phyloP scores from a whole-genome alignment of 2,113 vertebrate species.

The Chionomys nivalis region DNA sequence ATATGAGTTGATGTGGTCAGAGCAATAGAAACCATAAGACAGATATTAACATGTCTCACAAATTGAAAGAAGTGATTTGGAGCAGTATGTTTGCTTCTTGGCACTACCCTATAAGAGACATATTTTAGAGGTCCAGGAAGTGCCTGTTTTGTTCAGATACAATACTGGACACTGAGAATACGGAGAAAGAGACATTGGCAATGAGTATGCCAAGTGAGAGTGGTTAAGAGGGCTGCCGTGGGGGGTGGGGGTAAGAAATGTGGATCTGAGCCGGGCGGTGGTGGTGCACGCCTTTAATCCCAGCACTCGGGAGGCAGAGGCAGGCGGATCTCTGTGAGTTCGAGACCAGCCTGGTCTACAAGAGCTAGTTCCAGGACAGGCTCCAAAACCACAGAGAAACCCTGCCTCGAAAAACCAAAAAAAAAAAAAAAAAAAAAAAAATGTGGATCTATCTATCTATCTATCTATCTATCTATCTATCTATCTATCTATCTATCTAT shows the following conservation, averaged over 20 bases:
- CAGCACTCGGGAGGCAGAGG: no score
- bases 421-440: no score
- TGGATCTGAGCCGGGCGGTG: no score
- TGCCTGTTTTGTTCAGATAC: neutral
- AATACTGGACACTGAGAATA: neutral
- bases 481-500: neutral
- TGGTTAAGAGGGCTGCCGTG: neutral
- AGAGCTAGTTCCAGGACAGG: no score
- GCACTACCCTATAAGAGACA: neutral
- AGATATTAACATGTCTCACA: neutral
- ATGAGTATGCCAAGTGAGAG: neutral
- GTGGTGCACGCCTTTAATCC: no score
- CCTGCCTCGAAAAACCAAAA: no score
- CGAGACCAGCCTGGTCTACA: no score
- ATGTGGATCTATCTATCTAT: no score
- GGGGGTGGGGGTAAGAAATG: no score
- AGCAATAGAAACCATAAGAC: neutral
- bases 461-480: no score
- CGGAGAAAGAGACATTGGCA: neutral
- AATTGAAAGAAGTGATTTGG: conserved; percentile 1
- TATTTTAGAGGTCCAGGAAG: neutral
- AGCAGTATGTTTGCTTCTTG: neutral
- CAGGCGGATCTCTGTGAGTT: no score
- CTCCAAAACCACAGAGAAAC: no score
- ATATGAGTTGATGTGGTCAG: neutral